A percentile compares a stretch with the other conserved stretches of the same genome.
phyloP scores from a whole-genome alignment of 2,888 invertebrate genomes.

The Bruchidius siliquastri region DNA sequence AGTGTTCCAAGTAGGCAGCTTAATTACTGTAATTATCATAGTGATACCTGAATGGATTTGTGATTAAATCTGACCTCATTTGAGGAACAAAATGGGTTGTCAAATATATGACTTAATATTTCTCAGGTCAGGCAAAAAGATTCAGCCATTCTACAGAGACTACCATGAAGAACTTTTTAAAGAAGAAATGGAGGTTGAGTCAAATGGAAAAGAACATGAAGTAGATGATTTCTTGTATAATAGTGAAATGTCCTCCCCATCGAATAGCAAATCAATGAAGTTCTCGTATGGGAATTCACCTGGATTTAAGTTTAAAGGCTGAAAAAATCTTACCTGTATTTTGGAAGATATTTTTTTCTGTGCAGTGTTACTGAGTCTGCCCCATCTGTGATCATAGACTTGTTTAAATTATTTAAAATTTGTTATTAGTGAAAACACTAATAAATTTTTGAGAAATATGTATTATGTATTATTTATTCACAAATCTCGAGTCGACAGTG shows the following conservation, averaged over 20 bases:
- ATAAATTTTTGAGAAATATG: background rate
- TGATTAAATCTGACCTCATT: too few species aligned
- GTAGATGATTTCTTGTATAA: slow-evolving; percentile 37
- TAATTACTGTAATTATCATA: too few species aligned
- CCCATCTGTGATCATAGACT: background rate
- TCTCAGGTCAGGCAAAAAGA: slow-evolving; percentile 34
- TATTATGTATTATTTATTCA: background rate
- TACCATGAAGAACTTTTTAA: slow-evolving; percentile 44
- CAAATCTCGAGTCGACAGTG: too few species aligned
- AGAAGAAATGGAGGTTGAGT: slow-evolving; percentile 29
- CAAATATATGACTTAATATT: too few species aligned
- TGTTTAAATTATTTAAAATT: background rate
- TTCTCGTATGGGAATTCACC: slow-evolving; percentile 49
- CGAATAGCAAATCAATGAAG: slow-evolving; percentile 25
- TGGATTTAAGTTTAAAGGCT: slow-evolving; percentile 44
- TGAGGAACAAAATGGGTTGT: too few species aligned
- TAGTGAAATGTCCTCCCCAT: slow-evolving; percentile 23
- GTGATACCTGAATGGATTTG: too few species aligned
- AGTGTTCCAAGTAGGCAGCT: too few species aligned
- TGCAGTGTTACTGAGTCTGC: background rate
- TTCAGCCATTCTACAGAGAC: slow-evolving; percentile 50
- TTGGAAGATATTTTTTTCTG: background rate
- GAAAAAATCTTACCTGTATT: background rate
- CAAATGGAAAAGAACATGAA: slow-evolving; percentile 29
- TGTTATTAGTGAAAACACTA: background rate